Evolutionary conservation across 2,113 vertebrate genomes (phyloP).

Genomic region (Dromiciops gliroides): DNA sequence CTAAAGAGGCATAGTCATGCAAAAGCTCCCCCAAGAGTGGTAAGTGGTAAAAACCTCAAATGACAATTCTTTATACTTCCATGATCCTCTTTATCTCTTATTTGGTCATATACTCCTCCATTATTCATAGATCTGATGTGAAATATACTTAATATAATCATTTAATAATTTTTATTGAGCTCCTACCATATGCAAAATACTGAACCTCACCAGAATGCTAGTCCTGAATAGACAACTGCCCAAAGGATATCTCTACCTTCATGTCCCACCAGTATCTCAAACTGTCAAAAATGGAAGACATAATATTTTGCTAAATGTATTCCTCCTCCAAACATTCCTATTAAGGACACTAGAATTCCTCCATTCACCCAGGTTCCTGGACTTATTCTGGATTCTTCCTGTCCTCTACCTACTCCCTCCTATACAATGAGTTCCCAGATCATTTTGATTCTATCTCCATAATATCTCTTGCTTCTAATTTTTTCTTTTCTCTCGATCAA

Average conservation of each 20-base stretch:
- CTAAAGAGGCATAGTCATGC: too few relatives aligned
- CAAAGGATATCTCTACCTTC: not conserved
- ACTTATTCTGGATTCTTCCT: not conserved
- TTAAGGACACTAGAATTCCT: not conserved
- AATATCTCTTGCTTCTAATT: not conserved
- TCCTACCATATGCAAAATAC: not conserved
- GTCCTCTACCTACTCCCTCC: not conserved
- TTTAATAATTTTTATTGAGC: not conserved
- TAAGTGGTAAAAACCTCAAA: too few relatives aligned
- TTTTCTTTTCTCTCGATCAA: too few relatives aligned
- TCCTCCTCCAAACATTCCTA: not conserved
- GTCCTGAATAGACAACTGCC: not conserved
- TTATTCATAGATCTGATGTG: too few relatives aligned
- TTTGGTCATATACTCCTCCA: too few relatives aligned
- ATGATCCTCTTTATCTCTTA: too few relatives aligned
- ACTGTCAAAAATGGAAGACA: not conserved
- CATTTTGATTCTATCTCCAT: not conserved
- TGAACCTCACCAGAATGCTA: not conserved
- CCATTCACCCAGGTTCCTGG: not conserved
- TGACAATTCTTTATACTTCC: too few relatives aligned
- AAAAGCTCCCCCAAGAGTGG: too few relatives aligned
- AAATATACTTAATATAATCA: not conserved
- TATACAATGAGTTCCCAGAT: not conserved
- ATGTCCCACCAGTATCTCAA: not conserved
- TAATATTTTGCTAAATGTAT: not conserved